Evolutionary conservation across 53 echinoderm and acorn worm genomes (phyloP).

Genomic region (Apostichopus leukothele): DNA sequence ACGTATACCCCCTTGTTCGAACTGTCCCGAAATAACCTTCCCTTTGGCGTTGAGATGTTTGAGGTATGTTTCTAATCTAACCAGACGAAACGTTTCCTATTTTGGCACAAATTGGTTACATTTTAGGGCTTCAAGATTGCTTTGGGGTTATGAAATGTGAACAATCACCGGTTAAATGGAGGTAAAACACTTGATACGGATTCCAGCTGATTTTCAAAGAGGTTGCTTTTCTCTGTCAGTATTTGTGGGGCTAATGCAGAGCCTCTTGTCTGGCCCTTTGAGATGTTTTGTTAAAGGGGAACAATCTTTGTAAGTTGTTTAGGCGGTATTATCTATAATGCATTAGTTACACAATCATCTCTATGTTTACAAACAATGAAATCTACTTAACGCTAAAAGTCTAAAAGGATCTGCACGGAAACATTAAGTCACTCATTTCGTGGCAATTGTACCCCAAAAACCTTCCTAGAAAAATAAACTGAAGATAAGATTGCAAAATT

Average conservation of each 20-base stretch:
- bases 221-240: background rate
- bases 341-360: too few relatives aligned
- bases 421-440: too few relatives aligned
- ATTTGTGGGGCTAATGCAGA: background rate
- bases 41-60: constrained; percentile 26
- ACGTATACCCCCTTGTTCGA: background rate
- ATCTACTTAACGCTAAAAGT: too few relatives aligned
- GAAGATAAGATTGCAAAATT: too few relatives aligned
- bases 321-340: too few relatives aligned
- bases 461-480: too few relatives aligned
- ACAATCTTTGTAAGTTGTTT: too few relatives aligned
- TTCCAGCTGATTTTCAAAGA: background rate
- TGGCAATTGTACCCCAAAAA: too few relatives aligned
- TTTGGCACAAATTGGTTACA: constrained; percentile 15
- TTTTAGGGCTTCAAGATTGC: constrained; percentile 4
- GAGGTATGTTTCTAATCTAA: constrained; percentile 6
- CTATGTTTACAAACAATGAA: too few relatives aligned
- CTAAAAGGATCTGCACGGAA: too few relatives aligned
- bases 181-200: background rate
- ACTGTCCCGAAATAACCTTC: constrained; percentile 22
- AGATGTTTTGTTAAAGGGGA: too few relatives aligned
- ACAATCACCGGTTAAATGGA: background rate
- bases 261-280: too few relatives aligned
- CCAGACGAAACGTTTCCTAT: constrained; percentile 27
- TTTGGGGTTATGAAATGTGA: constrained; percentile 5